phyloP scores from a whole-genome alignment of 2,888 invertebrate genomes.

The Latrodectus elegans region DNA sequence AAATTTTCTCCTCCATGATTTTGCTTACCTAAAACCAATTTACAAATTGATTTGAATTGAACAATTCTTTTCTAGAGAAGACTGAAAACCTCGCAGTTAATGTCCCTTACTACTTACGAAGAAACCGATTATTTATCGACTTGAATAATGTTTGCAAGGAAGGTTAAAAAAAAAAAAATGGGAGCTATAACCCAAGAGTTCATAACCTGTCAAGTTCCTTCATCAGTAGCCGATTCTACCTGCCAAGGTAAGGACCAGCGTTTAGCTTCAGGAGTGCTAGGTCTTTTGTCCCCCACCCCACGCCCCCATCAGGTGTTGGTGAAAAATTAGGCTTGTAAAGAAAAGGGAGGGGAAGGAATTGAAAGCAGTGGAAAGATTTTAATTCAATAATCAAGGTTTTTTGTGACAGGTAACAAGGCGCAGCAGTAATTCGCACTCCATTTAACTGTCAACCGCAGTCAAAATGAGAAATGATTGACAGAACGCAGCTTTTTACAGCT shows the following conservation, averaged over 20 bases:
- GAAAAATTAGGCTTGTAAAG: constrained; percentile 2
- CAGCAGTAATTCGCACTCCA: constrained; percentile 30
- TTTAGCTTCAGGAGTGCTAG: constrained; percentile 19
- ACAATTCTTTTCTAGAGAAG: no score
- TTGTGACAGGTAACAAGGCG: constrained; percentile 14
- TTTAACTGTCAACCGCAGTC: constrained; percentile 26
- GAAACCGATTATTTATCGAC: no score
- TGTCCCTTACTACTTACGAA: no score
- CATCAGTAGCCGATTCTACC: constrained; percentile 40
- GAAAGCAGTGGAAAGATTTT: constrained; percentile 23
- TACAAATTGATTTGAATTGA: no score
- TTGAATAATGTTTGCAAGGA: neutral
- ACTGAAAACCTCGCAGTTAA: no score
- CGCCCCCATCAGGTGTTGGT: neutral
- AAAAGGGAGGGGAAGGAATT: neutral
- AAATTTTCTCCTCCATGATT: no score
- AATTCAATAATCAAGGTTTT: constrained; percentile 45
- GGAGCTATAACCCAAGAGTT: constrained; percentile 55
- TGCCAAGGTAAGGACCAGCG: constrained; percentile 20
- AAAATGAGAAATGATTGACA: constrained; percentile 14
- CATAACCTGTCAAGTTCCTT: constrained; percentile 51
- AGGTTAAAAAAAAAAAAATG: constrained; percentile 6
- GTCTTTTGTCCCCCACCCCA: neutral
- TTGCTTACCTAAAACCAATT: no score
- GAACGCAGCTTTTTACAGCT: neutral